A percentile compares a stretch with the other conserved stretches of the same genome.
Conservation (phyloP, 2,888 invertebrate species). For the Chymomyza amoena region DNA sequence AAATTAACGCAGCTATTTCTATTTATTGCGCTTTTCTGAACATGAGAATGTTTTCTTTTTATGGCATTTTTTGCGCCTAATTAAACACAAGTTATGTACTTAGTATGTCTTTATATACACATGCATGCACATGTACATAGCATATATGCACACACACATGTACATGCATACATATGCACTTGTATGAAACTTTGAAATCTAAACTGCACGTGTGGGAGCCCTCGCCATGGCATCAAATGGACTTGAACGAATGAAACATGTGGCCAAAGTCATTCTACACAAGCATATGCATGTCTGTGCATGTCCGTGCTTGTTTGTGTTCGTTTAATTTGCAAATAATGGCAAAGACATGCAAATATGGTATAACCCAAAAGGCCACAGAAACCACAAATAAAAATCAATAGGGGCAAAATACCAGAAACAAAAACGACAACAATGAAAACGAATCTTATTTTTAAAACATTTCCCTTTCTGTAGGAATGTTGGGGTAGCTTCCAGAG, state of each 20-base stretch:
- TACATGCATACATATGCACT: background rate
- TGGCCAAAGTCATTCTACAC: slow-evolving; percentile 4
- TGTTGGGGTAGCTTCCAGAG: background rate
- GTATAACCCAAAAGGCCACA: slow-evolving; percentile 54
- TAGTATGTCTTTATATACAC: too few species aligned
- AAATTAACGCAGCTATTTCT: background rate
- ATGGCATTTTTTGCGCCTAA: slow-evolving; percentile 56
- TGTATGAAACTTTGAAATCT: background rate
- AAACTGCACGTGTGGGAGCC: background rate
- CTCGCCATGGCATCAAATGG: background rate
- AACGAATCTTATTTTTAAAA: background rate
- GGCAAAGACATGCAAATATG: slow-evolving; percentile 53
- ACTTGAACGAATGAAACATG: background rate
- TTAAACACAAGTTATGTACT: slow-evolving; percentile 39
- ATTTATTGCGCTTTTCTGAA: background rate
- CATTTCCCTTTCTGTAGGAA: background rate
- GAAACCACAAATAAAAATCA: background rate
- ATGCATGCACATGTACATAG: too few species aligned
- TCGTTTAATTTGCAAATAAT: slow-evolving; percentile 25
- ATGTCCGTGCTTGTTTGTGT: background rate
- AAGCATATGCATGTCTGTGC: slow-evolving; percentile 4
- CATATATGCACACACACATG: background rate
- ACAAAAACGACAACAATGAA: background rate
- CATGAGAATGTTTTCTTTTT: slow-evolving; percentile 12
- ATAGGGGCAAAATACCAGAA: background rate